A percentile compares a stretch with the other conserved stretches of the same genome.
These are phyloP conservation scores for Apis cerana DNA, from an alignment of 1,140 invertebrate species.

Conservation along the genomic window DNA sequence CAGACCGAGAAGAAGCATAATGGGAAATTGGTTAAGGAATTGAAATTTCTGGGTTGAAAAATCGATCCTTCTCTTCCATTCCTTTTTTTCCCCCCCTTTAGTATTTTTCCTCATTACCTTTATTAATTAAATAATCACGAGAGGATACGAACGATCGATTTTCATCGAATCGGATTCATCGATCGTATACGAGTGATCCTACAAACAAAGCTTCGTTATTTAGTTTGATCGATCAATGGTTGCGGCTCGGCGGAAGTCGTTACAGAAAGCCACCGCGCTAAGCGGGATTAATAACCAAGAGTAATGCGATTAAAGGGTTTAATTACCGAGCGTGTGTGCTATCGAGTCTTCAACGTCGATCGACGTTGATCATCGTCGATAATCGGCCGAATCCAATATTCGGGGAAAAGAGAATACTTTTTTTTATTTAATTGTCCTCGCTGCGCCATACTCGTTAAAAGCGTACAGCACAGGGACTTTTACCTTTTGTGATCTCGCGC, in stretches of 20 bases:
- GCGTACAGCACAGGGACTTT: not conserved
- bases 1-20: not conserved
- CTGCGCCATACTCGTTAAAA: not conserved
- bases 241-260: constrained; percentile 33
- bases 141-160: not conserved
- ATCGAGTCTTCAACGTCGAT: constrained; percentile 2
- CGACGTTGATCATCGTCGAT: not conserved
- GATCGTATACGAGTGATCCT: not conserved
- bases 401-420: not conserved
- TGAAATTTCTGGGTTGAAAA: not conserved
- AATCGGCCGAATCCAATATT: not conserved
- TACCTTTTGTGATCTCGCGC: constrained; percentile 33
- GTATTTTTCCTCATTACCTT: no score
- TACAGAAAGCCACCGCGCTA: constrained; percentile 24
- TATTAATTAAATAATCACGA: no score
- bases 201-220: constrained; percentile 26
- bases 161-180: no score
- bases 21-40: not conserved
- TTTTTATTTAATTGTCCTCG: constrained; percentile 13
- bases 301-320: constrained; percentile 53
- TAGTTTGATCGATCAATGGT: constrained; percentile 51
- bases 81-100: no score
- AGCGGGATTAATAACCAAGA: constrained; percentile 53
- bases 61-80: not conserved
- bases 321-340: constrained; percentile 7